Conservation (phyloP, 2,888 invertebrate species). For the Alcis repandata region DNA sequence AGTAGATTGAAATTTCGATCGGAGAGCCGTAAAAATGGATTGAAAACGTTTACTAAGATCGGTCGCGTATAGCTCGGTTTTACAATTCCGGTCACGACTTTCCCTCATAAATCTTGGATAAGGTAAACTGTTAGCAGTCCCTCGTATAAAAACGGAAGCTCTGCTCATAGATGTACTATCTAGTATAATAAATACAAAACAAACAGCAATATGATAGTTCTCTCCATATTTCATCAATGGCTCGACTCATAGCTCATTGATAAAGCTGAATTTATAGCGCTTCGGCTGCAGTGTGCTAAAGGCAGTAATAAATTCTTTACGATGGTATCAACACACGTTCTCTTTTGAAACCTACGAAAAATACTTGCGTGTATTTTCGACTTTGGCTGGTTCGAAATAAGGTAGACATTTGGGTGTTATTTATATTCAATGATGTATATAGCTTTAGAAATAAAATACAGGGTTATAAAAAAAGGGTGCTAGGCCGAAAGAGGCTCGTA, state of each 20-base stretch:
- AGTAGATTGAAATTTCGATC: too few species aligned
- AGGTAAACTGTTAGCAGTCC: too few species aligned
- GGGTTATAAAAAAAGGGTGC: too few species aligned
- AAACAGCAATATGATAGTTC: neutral
- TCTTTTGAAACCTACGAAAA: neutral
- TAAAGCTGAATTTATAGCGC: constrained; percentile 30
- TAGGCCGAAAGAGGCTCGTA: too few species aligned
- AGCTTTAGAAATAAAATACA: neutral
- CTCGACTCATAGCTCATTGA: constrained; percentile 16
- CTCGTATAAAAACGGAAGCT: neutral
- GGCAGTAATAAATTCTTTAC: constrained; percentile 16
- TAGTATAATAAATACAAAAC: neutral
- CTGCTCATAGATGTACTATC: neutral
- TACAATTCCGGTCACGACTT: too few species aligned
- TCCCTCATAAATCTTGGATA: neutral
- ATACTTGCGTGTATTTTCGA: neutral
- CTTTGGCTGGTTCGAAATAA: neutral
- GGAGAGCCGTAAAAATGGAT: too few species aligned
- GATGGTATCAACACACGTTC: constrained; percentile 4
- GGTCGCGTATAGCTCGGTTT: too few species aligned
- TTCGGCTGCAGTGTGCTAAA: neutral
- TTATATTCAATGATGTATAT: neutral
- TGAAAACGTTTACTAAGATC: too few species aligned
- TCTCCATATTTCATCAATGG: constrained; percentile 10
- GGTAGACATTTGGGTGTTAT: neutral